Conservation (phyloP, 92 coral and sea anemone species). For the Phenganax subtilis region DNA sequence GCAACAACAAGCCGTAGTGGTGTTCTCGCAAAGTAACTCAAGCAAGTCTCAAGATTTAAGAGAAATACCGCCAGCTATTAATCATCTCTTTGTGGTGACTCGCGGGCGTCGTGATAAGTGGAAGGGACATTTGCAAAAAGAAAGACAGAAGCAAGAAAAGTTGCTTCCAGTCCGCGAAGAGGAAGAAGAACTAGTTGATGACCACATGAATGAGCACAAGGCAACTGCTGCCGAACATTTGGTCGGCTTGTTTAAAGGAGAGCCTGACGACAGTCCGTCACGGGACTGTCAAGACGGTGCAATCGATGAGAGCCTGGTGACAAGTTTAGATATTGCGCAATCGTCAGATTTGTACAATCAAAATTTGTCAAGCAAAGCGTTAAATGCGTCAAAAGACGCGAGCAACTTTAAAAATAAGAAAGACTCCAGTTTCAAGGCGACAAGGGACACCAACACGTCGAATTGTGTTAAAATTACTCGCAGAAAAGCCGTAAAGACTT, state of each 20-base stretch:
- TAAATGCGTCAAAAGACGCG: background rate
- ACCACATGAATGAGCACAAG: slow-evolving; percentile 67
- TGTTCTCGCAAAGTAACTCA: slow-evolving; percentile 77
- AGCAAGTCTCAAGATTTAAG: slow-evolving; percentile 81
- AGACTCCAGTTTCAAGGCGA: background rate
- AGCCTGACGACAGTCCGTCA: slow-evolving; percentile 21
- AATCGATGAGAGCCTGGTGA: background rate
- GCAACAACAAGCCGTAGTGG: slow-evolving; percentile 96
- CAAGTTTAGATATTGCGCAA: slow-evolving; percentile 4
- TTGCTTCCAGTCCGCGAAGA: slow-evolving; percentile 36
- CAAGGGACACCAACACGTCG: background rate
- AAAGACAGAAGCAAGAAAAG: slow-evolving; percentile 32
- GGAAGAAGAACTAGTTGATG: slow-evolving; percentile 44
- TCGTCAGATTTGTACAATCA: background rate
- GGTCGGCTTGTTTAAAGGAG: slow-evolving; percentile 78
- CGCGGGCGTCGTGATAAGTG: slow-evolving; percentile 59
- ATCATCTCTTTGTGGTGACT: slow-evolving; percentile 89
- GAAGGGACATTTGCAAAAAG: slow-evolving; percentile 49
- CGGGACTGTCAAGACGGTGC: background rate
- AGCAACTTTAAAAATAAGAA: slow-evolving; percentile 2
- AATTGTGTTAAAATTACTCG: background rate
- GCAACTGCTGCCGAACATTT: slow-evolving; percentile 78
- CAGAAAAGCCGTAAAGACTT: slow-evolving; percentile 31
- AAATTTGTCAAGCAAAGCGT: background rate
- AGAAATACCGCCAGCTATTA: slow-evolving; percentile 76